These are phyloP conservation scores for Neodontobutis hainanensis DNA, from an alignment of 2,113 vertebrate genomes.

Conservation along the genomic window DNA sequence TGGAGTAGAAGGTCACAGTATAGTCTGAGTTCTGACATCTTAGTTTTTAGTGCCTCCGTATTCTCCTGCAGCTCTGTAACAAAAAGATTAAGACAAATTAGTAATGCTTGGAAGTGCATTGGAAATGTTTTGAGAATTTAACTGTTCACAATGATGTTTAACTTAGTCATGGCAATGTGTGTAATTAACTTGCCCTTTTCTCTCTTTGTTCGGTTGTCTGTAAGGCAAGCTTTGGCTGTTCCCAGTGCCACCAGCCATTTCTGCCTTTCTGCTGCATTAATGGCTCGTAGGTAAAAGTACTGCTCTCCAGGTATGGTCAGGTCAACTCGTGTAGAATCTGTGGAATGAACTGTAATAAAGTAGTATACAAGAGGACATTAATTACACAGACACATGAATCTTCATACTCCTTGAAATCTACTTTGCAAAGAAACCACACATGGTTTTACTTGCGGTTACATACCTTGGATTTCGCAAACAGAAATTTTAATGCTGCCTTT, in stretches of 20 bases:
- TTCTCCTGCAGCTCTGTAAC: slow-evolving; percentile 92
- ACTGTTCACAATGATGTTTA: neutral
- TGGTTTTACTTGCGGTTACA: neutral
- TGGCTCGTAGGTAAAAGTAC: slow-evolving; percentile 95
- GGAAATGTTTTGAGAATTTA: no score
- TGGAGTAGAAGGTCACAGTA: slow-evolving; percentile 98
- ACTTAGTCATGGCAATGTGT: neutral
- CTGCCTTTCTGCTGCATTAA: slow-evolving; percentile 93
- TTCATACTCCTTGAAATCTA: no score
- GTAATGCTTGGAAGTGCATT: neutral
- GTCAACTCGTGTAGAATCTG: slow-evolving; percentile 93
- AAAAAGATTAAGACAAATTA: slow-evolving; percentile 4
- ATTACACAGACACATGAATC: neutral
- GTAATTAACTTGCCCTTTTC: slow-evolving; percentile 86
- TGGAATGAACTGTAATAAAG: slow-evolving; percentile 84
- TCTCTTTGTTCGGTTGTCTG: slow-evolving; percentile 92
- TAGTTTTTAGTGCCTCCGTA: slow-evolving; percentile 92
- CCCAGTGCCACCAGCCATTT: slow-evolving; percentile 96
- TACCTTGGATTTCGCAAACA: slow-evolving; percentile 99
- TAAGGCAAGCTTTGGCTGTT: slow-evolving; percentile 95
- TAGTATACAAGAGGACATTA: neutral
- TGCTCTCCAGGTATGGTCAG: slow-evolving; percentile 96
- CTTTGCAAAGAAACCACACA: neutral
- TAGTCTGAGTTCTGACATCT: slow-evolving; percentile 95
- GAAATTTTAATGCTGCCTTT: slow-evolving; percentile 98